These are phyloP conservation scores for Corythaeola cristata DNA, from an alignment of 2,113 vertebrate species.

Conservation along the genomic window DNA sequence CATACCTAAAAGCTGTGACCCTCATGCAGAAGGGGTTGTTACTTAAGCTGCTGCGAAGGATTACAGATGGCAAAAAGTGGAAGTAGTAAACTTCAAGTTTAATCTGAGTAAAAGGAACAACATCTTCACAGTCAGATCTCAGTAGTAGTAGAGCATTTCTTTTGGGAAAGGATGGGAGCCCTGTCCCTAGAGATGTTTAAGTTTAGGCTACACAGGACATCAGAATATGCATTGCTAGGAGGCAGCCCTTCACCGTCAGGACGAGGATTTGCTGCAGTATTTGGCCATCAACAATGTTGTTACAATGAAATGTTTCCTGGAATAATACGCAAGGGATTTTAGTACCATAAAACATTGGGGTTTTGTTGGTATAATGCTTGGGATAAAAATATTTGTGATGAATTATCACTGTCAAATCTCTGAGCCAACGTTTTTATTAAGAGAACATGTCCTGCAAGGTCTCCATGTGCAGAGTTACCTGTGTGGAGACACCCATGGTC, in stretches of 20 bases:
- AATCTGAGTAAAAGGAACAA: background rate
- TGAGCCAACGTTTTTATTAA: background rate
- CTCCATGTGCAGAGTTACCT: background rate
- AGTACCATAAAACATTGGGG: background rate
- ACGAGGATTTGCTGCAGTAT: background rate
- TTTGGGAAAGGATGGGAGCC: background rate
- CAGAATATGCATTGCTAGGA: background rate
- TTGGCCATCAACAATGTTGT: background rate
- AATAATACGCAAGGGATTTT: background rate
- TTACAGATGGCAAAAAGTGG: background rate
- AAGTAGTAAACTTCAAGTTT: background rate
- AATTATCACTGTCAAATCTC: background rate
- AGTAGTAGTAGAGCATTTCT: background rate
- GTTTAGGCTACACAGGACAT: background rate
- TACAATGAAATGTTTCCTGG: constrained; percentile 12
- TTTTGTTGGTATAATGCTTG: background rate
- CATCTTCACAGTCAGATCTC: background rate
- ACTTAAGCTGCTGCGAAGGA: background rate
- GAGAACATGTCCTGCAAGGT: background rate
- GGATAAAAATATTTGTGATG: background rate
- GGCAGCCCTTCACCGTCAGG: background rate
- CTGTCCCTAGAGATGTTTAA: background rate
- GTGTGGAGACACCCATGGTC: background rate
- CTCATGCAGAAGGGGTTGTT: background rate
- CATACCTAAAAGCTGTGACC: background rate